A percentile compares a stretch with the other conserved stretches of the same genome.
Evolutionary conservation across 2,888 invertebrate species (phyloP).

Genomic region (Tetheella fluctuosa): DNA sequence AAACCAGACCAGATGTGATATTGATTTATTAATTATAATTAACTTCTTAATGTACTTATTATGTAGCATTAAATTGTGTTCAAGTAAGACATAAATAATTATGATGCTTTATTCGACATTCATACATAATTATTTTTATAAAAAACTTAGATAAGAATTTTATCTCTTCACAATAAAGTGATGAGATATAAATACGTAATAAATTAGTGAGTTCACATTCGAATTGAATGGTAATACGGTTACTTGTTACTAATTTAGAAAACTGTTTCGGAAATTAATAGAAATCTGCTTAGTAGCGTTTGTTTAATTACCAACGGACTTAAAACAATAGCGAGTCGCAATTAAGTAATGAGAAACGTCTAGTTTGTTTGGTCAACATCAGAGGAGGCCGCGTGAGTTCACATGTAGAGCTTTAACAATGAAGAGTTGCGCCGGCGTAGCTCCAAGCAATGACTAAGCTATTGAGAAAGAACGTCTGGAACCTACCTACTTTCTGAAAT

Average conservation of each 20-base stretch:
- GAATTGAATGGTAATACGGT: slow-evolving; percentile 23
- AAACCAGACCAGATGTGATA: background rate
- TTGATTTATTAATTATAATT: background rate
- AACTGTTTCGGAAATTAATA: slow-evolving; percentile 67
- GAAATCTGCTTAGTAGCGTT: slow-evolving; percentile 71
- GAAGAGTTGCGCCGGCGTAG: slow-evolving; percentile 25
- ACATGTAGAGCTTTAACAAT: slow-evolving; percentile 57
- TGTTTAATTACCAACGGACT: slow-evolving; percentile 67
- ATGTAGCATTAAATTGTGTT: background rate
- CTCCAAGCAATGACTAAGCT: slow-evolving; percentile 12
- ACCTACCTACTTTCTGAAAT: slow-evolving; percentile 4
- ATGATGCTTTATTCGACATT: slow-evolving; percentile 3
- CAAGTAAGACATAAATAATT: slow-evolving; percentile 3
- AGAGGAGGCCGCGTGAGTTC: slow-evolving; percentile 63
- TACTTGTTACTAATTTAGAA: slow-evolving; percentile 34
- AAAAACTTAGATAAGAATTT: slow-evolving; percentile 4
- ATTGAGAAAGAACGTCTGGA: slow-evolving; percentile 7
- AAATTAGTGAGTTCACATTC: slow-evolving; percentile 26
- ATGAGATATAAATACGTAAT: slow-evolving; percentile 7
- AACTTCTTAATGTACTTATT: background rate
- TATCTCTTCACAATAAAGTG: slow-evolving; percentile 1
- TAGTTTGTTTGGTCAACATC: slow-evolving; percentile 67
- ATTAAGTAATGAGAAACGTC: slow-evolving; percentile 79
- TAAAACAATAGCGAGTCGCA: slow-evolving; percentile 73
- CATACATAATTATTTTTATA: background rate